Percentiles rank a stretch among this genome's conserved stretches.
Evolutionary conservation across 2,113 vertebrate genomes (phyloP).

Genomic region (Petrocephalus zakoni): DNA sequence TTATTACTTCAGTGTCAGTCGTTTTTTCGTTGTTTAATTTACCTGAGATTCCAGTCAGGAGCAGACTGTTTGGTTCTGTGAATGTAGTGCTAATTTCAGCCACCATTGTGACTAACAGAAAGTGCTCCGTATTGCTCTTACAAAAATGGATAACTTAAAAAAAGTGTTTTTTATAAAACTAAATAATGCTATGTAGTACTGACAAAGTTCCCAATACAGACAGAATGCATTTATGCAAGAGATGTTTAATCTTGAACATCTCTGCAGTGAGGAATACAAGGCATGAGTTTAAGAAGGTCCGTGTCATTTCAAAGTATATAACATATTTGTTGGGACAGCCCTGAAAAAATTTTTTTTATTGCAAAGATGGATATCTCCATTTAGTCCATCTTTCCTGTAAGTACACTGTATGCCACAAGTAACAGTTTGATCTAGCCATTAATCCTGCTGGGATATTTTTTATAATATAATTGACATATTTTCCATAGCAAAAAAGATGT

Average conservation of each 20-base stretch:
- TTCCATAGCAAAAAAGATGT: neutral
- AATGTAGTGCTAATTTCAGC: neutral
- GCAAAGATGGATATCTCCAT: neutral
- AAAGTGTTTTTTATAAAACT: neutral
- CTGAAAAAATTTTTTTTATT: neutral
- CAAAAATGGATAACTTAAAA: neutral
- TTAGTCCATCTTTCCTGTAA: neutral
- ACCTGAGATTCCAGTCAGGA: neutral
- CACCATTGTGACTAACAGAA: neutral
- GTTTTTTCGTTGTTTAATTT: neutral
- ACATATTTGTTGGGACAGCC: neutral
- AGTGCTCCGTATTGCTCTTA: neutral
- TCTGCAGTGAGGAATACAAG: neutral
- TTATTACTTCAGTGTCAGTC: neutral
- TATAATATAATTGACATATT: neutral
- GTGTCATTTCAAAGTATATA: neutral
- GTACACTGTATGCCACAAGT: neutral
- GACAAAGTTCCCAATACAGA: neutral
- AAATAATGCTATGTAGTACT: neutral
- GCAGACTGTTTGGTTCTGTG: neutral
- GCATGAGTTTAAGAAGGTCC: neutral
- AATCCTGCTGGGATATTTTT: neutral
- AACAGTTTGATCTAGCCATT: neutral
- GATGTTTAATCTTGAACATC: neutral
- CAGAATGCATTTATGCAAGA: neutral